Base-by-base conservation (phyloP, 1,140 invertebrate genomes). In the Acromyrmex echinatior region DNA sequence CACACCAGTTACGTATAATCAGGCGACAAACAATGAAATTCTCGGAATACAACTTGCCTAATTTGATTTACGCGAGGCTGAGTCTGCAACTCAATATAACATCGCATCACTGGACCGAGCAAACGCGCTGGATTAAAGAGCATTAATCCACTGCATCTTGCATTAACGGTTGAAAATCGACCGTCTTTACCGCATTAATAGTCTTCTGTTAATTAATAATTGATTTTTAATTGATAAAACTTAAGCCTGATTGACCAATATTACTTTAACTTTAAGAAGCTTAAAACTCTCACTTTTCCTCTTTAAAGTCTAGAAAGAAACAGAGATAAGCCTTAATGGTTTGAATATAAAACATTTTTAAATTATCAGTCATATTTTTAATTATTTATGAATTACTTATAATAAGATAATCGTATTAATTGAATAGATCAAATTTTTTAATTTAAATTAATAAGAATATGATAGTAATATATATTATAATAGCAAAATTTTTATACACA, bases 21-120 rank as follows among this genome's bases (percentile, higher is more conserved):
- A 88, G n/a, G 66, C 78, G 63, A 88, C 65, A 82, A 87, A 89
- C 88, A 89, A 85, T 68, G 35, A 60, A 87, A 89, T 89, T 80
- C 68, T 18, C 58, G 14, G 25, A 51, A 74, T 73, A 60, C 66
- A 73, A 85, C 86, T 89, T 86, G 14, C 28, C 86, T 89, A 89
- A 89, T 65, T 89, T 65, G 21, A 89, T 89, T 89, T 87, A 88
- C 71, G 62, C 78, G 25, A 62, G 58, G 53, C 71, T 58, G 62
- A 79, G 0, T 62, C 21, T 60, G 18, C 28, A 62, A 70, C 25
- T 65, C 51, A 45, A 18, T 39, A 31, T 58, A 56, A 91, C 53
- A 71, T 76, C 31, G 53, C 53, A 85, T 31, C 60, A 73, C 28
- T 86, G 28, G 12, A 45, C 45, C 51, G 63, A 58, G 49, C 39